These are phyloP conservation scores for Nasonia vitripennis DNA, from an alignment of 1,140 invertebrate species.

Conservation along the genomic window DNA sequence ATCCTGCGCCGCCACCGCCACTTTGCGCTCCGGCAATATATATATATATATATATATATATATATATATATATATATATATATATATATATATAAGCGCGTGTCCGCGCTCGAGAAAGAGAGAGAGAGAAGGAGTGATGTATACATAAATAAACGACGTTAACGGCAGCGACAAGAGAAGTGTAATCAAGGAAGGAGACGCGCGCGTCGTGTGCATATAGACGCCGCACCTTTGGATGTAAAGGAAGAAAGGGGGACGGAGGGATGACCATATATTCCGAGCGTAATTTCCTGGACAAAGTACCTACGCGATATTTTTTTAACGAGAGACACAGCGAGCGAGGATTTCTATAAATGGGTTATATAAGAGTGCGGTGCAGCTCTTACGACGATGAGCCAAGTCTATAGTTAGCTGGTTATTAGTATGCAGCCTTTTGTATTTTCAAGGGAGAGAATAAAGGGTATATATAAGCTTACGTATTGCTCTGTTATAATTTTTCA, in stretches of 20 bases:
- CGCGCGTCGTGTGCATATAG: neutral
- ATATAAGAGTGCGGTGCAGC: too few species aligned
- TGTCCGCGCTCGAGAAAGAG: neutral
- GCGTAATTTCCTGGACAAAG: neutral
- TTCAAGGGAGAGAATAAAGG: too few species aligned
- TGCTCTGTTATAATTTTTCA: too few species aligned
- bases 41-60: neutral
- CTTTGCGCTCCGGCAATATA: neutral
- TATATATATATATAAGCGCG: neutral
- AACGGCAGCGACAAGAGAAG: conserved; percentile 20
- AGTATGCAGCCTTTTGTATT: too few species aligned
- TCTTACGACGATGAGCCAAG: too few species aligned
- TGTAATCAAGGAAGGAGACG: neutral
- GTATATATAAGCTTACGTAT: too few species aligned
- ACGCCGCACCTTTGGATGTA: neutral
- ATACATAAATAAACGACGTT: conserved; percentile 13
- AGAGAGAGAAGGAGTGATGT: too few species aligned
- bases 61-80: neutral
- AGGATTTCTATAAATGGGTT: too few species aligned
- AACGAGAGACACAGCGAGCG: neutral
- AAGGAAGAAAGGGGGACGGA: neutral
- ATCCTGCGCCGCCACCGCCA: conserved; percentile 28
- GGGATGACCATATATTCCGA: neutral
- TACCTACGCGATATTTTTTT: neutral
- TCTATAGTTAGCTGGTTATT: too few species aligned